Base-by-base conservation (phyloP, 2,888 invertebrate species). In the Sphecodes monilicornis region DNA sequence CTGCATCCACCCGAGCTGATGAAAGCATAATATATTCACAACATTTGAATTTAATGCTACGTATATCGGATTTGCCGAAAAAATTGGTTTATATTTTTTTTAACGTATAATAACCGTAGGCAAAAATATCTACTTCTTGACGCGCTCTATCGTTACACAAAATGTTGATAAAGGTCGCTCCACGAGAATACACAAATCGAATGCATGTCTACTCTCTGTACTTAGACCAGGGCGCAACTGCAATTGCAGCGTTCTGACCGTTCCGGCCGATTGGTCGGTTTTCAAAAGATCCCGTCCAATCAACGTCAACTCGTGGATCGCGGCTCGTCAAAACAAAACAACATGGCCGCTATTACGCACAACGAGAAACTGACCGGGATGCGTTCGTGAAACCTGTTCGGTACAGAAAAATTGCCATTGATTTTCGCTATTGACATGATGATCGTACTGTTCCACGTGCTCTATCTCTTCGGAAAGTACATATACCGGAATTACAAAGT, bases 381-480 rank as follows among this genome's bases (percentile, higher is more conserved):
- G 87, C 39, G 64, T 57, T 74, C 3, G 57, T 73, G 41, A 82
- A 75, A 76, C 29, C 46, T 41, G 1, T 22, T 77, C 32, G 32
- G 39, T 32, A 18, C 5, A 54, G 68, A 73, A 74, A 68, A 83
- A 80, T 73, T 70, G 50, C 39, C n/a, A 72, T 78, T 82, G 72
- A 85, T 78, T 85, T 73, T 71, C 64, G 39, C 72, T n/a, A 64
- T 66, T 80, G 89, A 86, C 54, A 94, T 93, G 93, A 91, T 94
- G 50, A 89, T 94, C 76, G 91, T 92, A 77, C 82, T 94, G 16
- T 91, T 94, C 39, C 93, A 93, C 79, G 89, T 92, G 57, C 69
- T 94, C 3, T 94, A 92, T 78, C 80, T 93, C 0, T 69, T 93
- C 36, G 92, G 93, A 0, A 93, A 92, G 79, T 91, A 90, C 68